These are phyloP conservation scores for Cotesia congregata DNA, from an alignment of 2,888 invertebrate species.

Conservation along the genomic window DNA sequence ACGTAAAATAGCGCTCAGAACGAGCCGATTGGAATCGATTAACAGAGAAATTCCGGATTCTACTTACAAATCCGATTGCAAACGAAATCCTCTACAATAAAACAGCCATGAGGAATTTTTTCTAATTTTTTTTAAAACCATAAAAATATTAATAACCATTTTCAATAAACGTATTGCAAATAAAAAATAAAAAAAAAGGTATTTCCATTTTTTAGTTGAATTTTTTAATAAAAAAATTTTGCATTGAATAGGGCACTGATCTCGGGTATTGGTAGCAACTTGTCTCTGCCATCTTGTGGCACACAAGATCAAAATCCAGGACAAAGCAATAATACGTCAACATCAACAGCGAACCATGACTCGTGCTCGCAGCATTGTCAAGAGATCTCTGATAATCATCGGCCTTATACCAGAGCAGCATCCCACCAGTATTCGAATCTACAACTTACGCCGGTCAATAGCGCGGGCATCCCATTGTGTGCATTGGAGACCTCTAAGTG, in stretches of 20 bases:
- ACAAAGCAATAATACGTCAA: slow-evolving; percentile 40
- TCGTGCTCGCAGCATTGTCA: slow-evolving; percentile 34
- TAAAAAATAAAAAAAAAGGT: neutral
- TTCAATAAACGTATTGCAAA: neutral
- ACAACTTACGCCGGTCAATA: slow-evolving; percentile 59
- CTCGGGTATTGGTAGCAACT: slow-evolving; percentile 64
- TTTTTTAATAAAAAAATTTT: neutral
- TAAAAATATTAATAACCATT: no score
- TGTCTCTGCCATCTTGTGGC: slow-evolving; percentile 63
- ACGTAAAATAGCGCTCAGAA: neutral
- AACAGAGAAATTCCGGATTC: neutral
- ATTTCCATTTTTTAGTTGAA: no score
- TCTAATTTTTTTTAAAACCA: no score
- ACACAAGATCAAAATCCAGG: slow-evolving; percentile 58
- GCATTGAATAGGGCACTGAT: slow-evolving; percentile 56
- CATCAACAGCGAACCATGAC: slow-evolving; percentile 41
- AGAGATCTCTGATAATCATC: slow-evolving; percentile 40
- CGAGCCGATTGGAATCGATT: neutral
- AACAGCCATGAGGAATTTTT: no score
- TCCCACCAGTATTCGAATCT: slow-evolving; percentile 49
- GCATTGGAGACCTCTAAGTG: slow-evolving; percentile 54
- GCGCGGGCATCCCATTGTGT: slow-evolving; percentile 54
- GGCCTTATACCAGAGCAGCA: slow-evolving; percentile 40
- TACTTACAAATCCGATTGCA: neutral
- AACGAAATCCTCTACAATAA: neutral